phyloP scores from a whole-genome alignment of 2,888 invertebrate species.

The Drosophila macrothrix region DNA sequence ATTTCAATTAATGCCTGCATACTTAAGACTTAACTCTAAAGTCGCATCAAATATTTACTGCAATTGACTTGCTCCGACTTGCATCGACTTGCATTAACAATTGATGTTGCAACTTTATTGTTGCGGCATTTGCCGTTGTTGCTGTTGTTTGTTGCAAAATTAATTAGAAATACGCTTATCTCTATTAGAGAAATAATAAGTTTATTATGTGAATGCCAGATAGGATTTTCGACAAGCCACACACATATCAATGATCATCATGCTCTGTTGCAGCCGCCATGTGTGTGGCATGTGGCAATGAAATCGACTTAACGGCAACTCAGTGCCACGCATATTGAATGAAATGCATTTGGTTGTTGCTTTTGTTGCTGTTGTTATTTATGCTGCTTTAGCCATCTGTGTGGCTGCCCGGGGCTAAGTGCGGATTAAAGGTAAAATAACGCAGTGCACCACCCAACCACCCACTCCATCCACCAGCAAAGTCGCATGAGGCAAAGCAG shows the following conservation, averaged over 20 bases:
- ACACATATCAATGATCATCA: conserved; percentile 4
- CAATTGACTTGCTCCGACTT: conserved; percentile 16
- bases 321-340: conserved; percentile 62
- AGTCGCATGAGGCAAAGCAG: conserved; percentile 25
- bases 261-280: background rate
- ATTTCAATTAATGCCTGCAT: conserved; percentile 33
- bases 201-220: conserved; percentile 25
- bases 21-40: background rate
- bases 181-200: conserved; percentile 31
- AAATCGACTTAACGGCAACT: conserved; percentile 54
- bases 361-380: conserved; percentile 16
- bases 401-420: conserved; percentile 56
- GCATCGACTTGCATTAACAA: conserved; percentile 23
- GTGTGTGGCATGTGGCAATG: conserved; percentile 47
- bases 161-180: conserved; percentile 36
- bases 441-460: conserved; percentile 43
- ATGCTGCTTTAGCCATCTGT: conserved; percentile 41
- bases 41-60: conserved; percentile 19
- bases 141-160: background rate
- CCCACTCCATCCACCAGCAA: conserved; percentile 3
- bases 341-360: conserved; percentile 26
- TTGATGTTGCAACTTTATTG: background rate
- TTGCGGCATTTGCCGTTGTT: background rate
- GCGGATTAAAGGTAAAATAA: conserved; percentile 80
- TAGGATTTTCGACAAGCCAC: conserved; percentile 8